Evolutionary conservation across 2,113 vertebrate species (phyloP).

Genomic region (Ameiurus melas): DNA sequence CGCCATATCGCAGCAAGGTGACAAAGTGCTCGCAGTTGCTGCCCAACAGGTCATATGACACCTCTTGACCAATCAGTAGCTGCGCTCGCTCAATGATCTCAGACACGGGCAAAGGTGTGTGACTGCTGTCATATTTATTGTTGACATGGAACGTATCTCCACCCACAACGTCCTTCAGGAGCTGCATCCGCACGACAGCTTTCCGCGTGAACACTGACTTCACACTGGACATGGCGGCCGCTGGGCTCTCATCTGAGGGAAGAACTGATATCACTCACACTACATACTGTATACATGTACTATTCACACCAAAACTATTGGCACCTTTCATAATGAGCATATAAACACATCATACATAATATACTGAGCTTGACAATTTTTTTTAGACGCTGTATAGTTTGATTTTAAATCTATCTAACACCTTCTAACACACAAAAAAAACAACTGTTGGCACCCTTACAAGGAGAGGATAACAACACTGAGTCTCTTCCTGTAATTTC

Average conservation of each 20-base stretch:
- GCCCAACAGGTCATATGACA: constrained; percentile 83
- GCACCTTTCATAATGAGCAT: neutral
- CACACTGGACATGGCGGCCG: constrained; percentile 75
- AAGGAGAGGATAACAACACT: neutral
- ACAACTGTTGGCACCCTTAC: neutral
- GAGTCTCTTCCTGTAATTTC: neutral
- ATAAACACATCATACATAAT: too few species aligned
- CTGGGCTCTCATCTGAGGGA: constrained; percentile 75
- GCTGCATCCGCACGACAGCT: constrained; percentile 89
- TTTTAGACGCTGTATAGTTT: neutral
- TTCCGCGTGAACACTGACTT: constrained; percentile 87
- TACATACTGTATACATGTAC: neutral
- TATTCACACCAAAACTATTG: neutral
- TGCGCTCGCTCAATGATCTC: constrained; percentile 83
- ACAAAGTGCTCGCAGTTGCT: constrained; percentile 97
- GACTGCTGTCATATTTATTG: constrained; percentile 86
- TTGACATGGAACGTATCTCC: constrained; percentile 81
- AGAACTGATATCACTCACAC: neutral
- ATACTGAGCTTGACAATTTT: too few species aligned
- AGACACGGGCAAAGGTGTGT: constrained; percentile 73
- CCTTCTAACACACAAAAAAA: too few species aligned
- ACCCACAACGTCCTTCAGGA: constrained; percentile 86
- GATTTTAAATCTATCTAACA: neutral
- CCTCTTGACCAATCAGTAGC: constrained; percentile 79
- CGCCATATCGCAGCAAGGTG: constrained; percentile 85